Percentiles rank a stretch among this genome's conserved stretches.
Conservation (phyloP, 2,797 vertebrate species). For the Gallinago solitaria region DNA sequence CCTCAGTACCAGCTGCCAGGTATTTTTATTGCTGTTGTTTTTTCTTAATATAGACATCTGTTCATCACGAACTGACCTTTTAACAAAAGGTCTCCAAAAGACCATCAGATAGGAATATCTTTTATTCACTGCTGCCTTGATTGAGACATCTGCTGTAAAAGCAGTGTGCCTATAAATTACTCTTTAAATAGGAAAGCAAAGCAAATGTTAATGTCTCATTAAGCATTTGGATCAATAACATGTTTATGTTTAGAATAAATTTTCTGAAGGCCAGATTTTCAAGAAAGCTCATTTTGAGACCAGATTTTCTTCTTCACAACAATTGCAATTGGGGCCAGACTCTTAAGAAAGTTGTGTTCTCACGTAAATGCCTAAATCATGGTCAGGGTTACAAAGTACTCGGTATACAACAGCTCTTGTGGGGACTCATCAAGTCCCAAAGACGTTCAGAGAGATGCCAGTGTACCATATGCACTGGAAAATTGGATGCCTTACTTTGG, state of each 20-base stretch:
- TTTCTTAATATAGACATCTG: constrained; percentile 5
- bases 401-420: neutral
- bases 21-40: neutral
- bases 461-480: neutral
- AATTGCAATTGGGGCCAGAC: neutral
- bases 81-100: constrained; percentile 12
- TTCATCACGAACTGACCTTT: neutral
- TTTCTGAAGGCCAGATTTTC: constrained; percentile 1
- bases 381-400: neutral
- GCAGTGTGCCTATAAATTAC: neutral
- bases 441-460: neutral
- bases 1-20: neutral
- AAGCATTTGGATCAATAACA: neutral
- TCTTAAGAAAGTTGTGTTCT: neutral
- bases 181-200: neutral
- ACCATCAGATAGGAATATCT: neutral
- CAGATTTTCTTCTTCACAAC: neutral
- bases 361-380: neutral
- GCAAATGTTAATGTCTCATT: neutral
- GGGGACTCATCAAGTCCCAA: neutral
- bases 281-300: neutral
- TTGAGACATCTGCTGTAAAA: neutral
- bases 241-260: neutral
- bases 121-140: neutral
- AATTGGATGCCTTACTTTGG: neutral